These are phyloP conservation scores for Cryptosula pallasiana DNA, from an alignment of 2,888 invertebrate species.

Conservation along the genomic window DNA sequence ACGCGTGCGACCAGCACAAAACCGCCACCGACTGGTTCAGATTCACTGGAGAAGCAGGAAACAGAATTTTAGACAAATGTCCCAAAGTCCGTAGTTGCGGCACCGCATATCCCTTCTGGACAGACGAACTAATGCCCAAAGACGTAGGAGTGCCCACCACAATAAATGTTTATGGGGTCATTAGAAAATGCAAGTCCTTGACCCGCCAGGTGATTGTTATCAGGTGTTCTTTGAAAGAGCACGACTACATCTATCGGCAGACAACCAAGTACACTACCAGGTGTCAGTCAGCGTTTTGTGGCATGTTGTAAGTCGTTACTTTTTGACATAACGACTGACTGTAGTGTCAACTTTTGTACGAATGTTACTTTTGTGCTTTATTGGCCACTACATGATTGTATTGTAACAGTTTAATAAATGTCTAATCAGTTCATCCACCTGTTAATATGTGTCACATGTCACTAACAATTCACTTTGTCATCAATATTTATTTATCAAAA, in stretches of 20 bases:
- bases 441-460: too few relatives aligned
- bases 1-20: neutral
- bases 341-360: too few relatives aligned
- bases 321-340: too few relatives aligned
- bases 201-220: neutral
- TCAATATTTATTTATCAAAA: too few relatives aligned
- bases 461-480: too few relatives aligned
- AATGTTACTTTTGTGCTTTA: too few relatives aligned
- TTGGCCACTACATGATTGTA: too few relatives aligned
- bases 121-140: neutral
- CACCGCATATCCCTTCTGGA: neutral
- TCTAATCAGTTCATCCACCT: too few relatives aligned
- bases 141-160: neutral
- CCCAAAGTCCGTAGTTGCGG: slow-evolving; percentile 1
- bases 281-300: slow-evolving; percentile 14
- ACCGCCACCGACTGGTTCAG: neutral
- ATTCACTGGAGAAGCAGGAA: neutral
- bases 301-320: slow-evolving; percentile 9
- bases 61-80: slow-evolving; percentile 1
- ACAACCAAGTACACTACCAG: neutral
- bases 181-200: neutral
- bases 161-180: neutral
- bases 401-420: too few relatives aligned
- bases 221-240: neutral
- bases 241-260: neutral